Evolutionary conservation across 2,113 vertebrate species (phyloP), one percentile per base, ranked within the genome.

Genomic region (Emydocephalus ijimae): DNA sequence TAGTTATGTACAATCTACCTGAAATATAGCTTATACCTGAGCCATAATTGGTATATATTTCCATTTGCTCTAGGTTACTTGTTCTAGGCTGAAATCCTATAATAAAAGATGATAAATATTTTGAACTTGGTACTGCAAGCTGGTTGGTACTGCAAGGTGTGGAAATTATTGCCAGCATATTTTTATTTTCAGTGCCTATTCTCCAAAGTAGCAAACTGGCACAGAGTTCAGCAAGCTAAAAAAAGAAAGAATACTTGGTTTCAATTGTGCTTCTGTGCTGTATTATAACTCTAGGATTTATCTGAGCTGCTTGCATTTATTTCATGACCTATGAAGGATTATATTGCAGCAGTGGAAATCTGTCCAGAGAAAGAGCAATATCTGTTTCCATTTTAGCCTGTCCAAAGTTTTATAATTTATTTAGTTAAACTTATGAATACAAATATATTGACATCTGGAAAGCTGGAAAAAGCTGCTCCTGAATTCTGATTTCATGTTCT

Each of bases 341-440:
- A 74, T 90, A 64, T 90, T 55, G 64, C 20, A 90, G 39, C 5
- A 90, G n/a, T 89, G 56, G 39, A 61, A 26, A 90, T 45, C 57
- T 64, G 81, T 59, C 56, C 90, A 26, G 55, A 87, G 57, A 50
- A 87, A 90, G 34, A 14, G 8, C 34, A 29, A 9, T 90, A 26
- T 54, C 89, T 87, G 74, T 48, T 92, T 86, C 57, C 55, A 61
- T 85, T 86, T 26, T 86, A 29, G 88, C 92, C 45, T 87, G 18
- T 90, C 89, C 52, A 89, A 93, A 87, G 45, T 86, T 90, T 86
- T 90, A 45, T 86, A 24, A 86, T 39, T 90, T 87, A 90, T 64
- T 57, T 29, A 20, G 89, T 39, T 93, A 87, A 69, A 14, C 23
- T 26, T 69, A 6, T 45, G 34, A 87, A 87, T 45, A 57, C 45